A percentile compares a stretch with the other conserved stretches of the same genome.
Conservation (phyloP, 2,797 vertebrate genomes). For the Tangara arthus region DNA sequence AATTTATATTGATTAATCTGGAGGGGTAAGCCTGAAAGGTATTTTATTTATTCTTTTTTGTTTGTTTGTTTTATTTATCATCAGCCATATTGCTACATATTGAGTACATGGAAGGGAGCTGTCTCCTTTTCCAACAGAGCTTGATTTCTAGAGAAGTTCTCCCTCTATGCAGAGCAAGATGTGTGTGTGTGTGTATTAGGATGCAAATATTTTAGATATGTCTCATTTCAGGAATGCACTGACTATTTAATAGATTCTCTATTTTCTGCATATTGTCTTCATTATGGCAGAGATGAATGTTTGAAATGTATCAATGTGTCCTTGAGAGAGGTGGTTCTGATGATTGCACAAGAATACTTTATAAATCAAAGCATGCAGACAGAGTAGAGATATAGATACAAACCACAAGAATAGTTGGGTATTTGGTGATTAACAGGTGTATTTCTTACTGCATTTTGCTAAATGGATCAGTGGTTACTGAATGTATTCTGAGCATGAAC, state of each 20-base stretch:
- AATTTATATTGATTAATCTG: no score
- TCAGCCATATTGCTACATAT: no score
- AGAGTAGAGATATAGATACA: background rate
- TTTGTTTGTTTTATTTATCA: no score
- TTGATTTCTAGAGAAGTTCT: background rate
- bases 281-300: background rate
- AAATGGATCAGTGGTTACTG: background rate
- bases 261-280: background rate
- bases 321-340: background rate
- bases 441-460: background rate
- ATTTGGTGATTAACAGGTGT: background rate
- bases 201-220: background rate
- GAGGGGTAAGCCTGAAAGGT: no score
- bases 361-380: background rate
- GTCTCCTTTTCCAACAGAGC: background rate
- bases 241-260: background rate
- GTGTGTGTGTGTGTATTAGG: background rate
- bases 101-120: rapidly evolving
- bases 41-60: no score
- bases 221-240: background rate
- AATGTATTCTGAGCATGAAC: background rate
- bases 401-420: background rate
- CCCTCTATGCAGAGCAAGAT: background rate
- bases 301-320: background rate
- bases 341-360: background rate